Base-by-base conservation (phyloP, 1,140 invertebrate genomes). In the Hesperophylax magnus region DNA sequence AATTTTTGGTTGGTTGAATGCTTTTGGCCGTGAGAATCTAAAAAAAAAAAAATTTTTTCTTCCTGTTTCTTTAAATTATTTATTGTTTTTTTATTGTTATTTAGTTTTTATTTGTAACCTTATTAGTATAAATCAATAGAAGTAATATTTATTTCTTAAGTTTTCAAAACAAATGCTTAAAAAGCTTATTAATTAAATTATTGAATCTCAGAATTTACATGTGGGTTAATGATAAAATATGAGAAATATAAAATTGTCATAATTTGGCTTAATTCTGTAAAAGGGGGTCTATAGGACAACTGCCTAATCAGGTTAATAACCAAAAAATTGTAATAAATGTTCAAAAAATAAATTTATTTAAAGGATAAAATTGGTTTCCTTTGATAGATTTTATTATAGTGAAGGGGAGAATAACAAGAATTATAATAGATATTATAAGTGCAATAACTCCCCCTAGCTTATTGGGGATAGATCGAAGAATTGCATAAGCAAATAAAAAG, bases 401-500 rank as follows among this genome's bases (percentile, higher is more conserved):
- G 84, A 92, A 90, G 34, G 90, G 91, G 80, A 93, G 18, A 86
- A 92, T 89, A 82, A 90, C 84, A 87, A 93, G 87, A 90, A 94
- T 93, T 85, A 91, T 82, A 89, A 94, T 93, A 84, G 91, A 92
- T 86, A 92, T 69, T 72, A 92, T 79, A 88, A 94, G 85, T n/a
- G 91, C 91, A 86, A 94, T 89, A 54, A 94, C 93, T 82, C 93
- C 93, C 82, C 93, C 92, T 90, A 94, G 86, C 92, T 95, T 95
- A 91, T 94, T 94, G 76, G 93, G 93, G 84, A 95, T 93, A 80
- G 93, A 92, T 71, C 93, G 93, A 85, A 95, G 84, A 90, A 95
- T 95, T 22, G 93, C 92, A 87, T 95, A 94, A 27, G 93, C 93
- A 91, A 94, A 94, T 90, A 94, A 88, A 87, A 95, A 95, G 87